phyloP scores from a whole-genome alignment of 1,140 invertebrate species.

The Drosophila oshimai region DNA sequence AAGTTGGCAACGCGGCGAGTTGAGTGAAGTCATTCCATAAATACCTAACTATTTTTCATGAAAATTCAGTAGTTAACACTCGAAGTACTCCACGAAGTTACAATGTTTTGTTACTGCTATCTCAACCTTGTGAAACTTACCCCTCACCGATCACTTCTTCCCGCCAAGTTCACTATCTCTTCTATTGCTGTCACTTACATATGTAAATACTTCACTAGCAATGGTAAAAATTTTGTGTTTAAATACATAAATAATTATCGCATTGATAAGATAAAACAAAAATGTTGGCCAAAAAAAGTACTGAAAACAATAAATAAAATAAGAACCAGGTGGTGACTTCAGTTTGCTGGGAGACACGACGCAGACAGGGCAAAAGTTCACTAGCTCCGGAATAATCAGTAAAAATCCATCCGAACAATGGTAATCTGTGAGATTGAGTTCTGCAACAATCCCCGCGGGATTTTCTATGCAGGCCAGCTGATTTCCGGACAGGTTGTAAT shows the following conservation, averaged over 20 bases:
- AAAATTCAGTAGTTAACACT: neutral
- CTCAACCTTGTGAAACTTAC: neutral
- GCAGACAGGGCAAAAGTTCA: constrained; percentile 20
- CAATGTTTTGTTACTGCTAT: neutral
- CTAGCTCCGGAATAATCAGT: neutral
- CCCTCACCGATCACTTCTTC: constrained; percentile 1
- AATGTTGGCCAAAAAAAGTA: constrained; percentile 18
- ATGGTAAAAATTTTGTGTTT: constrained; percentile 34
- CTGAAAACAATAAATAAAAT: constrained; percentile 14
- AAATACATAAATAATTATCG: constrained; percentile 37
- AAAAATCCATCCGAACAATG: constrained; percentile 33
- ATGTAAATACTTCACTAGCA: constrained; percentile 21
- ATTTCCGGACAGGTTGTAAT: constrained; percentile 83
- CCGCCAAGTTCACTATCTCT: neutral
- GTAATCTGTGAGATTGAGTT: constrained; percentile 77
- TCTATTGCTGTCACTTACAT: constrained; percentile 32
- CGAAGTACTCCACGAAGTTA: neutral
- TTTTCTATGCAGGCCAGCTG: constrained; percentile 84
- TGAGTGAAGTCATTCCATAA: constrained; percentile 12
- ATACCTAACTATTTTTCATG: neutral
- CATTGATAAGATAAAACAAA: constrained; percentile 62
- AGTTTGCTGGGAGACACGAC: constrained; percentile 18
- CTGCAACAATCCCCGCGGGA: constrained; percentile 81
- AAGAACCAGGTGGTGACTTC: constrained; percentile 12
- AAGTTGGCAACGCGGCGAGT: constrained; percentile 4